Conservation (phyloP, 30 jellyfish, hydroid and myxozoan genomes). For the Pelagia noctiluca region DNA sequence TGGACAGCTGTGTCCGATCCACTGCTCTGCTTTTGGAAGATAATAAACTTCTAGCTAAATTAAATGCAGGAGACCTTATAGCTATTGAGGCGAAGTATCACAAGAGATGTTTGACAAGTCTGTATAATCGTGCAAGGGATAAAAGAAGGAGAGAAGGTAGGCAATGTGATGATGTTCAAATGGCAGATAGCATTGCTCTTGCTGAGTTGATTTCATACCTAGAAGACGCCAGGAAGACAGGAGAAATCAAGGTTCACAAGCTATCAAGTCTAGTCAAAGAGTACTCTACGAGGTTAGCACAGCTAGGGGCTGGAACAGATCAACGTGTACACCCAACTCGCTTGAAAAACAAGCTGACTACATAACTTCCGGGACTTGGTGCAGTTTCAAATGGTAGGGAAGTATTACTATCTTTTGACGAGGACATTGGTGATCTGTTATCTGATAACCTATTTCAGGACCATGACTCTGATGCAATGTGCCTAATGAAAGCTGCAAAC, state of each 20-base stretch:
- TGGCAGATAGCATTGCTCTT: slow-evolving; percentile 27
- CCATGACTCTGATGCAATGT: slow-evolving; percentile 50
- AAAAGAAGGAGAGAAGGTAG: background rate
- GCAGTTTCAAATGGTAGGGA: slow-evolving; percentile 44
- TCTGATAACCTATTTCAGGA: slow-evolving; percentile 26
- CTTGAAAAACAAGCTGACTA: slow-evolving; percentile 4
- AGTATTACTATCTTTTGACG: slow-evolving; percentile 36
- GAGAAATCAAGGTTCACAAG: background rate
- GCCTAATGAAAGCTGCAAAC: slow-evolving; percentile 40
- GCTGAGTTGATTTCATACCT: slow-evolving; percentile 27
- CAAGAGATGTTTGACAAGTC: slow-evolving; percentile 5
- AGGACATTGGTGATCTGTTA: slow-evolving; percentile 26
- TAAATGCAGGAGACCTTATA: slow-evolving; percentile 26
- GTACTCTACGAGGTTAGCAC: slow-evolving; percentile 19
- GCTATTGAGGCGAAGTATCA: slow-evolving; percentile 24
- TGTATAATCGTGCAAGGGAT: slow-evolving; percentile 22
- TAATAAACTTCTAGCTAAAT: background rate
- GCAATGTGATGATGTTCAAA: background rate
- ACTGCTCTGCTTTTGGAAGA: slow-evolving; percentile 22
- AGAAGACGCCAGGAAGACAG: background rate
- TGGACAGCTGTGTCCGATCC: slow-evolving; percentile 20
- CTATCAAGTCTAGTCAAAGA: slow-evolving; percentile 13
- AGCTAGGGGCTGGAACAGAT: slow-evolving; percentile 21
- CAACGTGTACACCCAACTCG: slow-evolving; percentile 26
- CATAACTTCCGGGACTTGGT: slow-evolving; percentile 12